Evolutionary conservation across 2,113 vertebrate species (phyloP), one percentile per base, ranked within the genome.

Genomic region (Trogon melanurus): DNA sequence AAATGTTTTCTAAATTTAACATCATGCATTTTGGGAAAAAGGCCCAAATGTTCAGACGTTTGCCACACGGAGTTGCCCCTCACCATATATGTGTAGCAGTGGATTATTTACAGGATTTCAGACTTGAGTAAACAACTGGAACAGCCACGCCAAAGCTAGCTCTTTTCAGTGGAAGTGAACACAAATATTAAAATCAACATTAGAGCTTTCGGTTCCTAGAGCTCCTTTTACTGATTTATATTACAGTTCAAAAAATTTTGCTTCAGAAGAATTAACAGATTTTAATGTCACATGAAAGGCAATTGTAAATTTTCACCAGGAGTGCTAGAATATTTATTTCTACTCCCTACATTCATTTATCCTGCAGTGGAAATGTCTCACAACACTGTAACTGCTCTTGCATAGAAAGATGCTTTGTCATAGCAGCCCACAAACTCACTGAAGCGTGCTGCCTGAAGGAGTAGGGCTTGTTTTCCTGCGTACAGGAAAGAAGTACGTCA

Each of bases 1-100:
- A 91, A 91, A 50, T 14, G 16, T 88, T 92, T 92, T 79, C 96
- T 97, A 96, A 96, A 86, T 96, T 95, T 97, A 96, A 62, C 93
- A 30, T 45, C 32, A 8, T 81, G 44, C 29, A 11, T 94, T 95
- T 96, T 89, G 89, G 90, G 91, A 89, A 85, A 78, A 95, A 86
- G 75, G 80, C 95, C 88, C 88, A 96, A 80, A 76, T 95, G 93
- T 54, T 91, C 79, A 89, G 86, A 65, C 13, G 0, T 94, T 90
- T 96, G 85, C 82, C 62, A 82, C 2, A 2, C 45, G 32, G 48
- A 92, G 80, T 82, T 92, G 72, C 89, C 82, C 87, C 69, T 96
- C 85, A 0, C 95, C 96, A 97, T 94, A 92, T 96, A 97, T 95
- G 91, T 95, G 73, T 96, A 94, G 71, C n/a, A 32, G 80, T 85